Base-by-base conservation (phyloP, 2,888 invertebrate genomes). In the Oeneis ivallda region DNA sequence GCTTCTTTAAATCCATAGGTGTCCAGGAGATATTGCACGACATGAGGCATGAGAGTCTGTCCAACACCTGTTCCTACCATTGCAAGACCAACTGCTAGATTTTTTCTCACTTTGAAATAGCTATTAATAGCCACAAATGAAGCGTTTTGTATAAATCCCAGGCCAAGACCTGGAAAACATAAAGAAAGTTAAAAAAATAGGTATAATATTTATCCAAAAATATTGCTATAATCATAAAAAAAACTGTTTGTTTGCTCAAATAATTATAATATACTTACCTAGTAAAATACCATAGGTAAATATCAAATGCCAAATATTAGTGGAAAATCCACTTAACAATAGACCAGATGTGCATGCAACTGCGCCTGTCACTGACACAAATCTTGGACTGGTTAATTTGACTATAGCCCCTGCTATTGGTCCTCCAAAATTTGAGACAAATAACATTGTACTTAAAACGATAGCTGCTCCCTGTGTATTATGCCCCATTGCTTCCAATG, bases 21-120 rank as follows among this genome's bases (percentile, higher is more conserved):
- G 71, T 94, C 93, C 70, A 95, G 81, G 57, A 95, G 92, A 75
- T 93, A 92, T 56, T 94, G 90, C 65, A 96, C 94, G 71, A 95
- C 86, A 76, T 95, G 95, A 3, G 96, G 96, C 93, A 96, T 94
- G 68, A 95, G 79, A 81, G 95, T 94, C 80, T 96, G 95, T 3
- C 96, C 96, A 34, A 95, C 83, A 67, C 96, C 95, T 70, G 96
- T 95, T 64, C 96, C 96, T 34, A 95, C 95, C 86, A 96, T 93
- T 0, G 95, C 94, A 39, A 96, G 86, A 1, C 96, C 96, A 63
- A 96, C 95, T n/a, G 96, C 96, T 49, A 94, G 92, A 68, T 94
- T 94, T 73, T 95, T 94, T 78, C 90, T 93, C 65, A 90, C 88
- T 66, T 92, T 93, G 78, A 96, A 96, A 82, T 95, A 96, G 32